Evolutionary conservation across 1,140 invertebrate species (phyloP).

Genomic region (Cheumatopsyche charites): DNA sequence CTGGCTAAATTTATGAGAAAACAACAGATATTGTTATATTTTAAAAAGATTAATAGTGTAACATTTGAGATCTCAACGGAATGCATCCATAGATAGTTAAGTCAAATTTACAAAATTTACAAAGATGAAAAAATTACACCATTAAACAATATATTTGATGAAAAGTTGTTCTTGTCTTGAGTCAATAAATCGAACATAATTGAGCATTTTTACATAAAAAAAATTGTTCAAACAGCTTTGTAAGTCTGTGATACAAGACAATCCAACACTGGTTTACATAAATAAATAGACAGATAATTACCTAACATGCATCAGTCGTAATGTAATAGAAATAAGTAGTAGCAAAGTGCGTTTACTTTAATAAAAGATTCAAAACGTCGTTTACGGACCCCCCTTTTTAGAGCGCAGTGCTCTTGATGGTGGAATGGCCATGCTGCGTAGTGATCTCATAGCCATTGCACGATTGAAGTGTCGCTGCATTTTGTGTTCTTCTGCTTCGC

Average conservation of each 20-base stretch:
- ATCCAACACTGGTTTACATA: constrained; percentile 42
- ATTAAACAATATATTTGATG: no score
- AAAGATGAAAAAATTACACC: no score
- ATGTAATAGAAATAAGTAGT: constrained; percentile 45
- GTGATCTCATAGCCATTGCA: constrained; percentile 83
- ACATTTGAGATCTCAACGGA: constrained; percentile 11
- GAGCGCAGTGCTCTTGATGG: constrained; percentile 52
- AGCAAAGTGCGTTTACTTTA: constrained; percentile 45
- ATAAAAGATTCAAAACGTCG: constrained; percentile 25
- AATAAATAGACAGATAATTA: constrained; percentile 24
- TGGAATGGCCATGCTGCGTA: constrained; percentile 62
- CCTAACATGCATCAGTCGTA: constrained; percentile 48
- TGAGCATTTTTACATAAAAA: not conserved
- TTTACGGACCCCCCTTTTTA: constrained; percentile 58
- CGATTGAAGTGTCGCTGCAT: constrained; percentile 81
- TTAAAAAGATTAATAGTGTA: not conserved
- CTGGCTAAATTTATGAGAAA: no score
- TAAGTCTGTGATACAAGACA: constrained; percentile 32
- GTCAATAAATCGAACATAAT: no score
- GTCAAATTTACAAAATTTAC: no score
- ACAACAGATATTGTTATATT: no score
- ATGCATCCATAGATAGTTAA: not conserved
- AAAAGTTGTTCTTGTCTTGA: no score
- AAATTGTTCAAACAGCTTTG: not conserved
- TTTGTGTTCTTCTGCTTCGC: constrained; percentile 68